These are phyloP conservation scores for Cassiopea xamachana DNA, from an alignment of 30 jellyfish, hydroid and myxozoan genomes.

Conservation along the genomic window DNA sequence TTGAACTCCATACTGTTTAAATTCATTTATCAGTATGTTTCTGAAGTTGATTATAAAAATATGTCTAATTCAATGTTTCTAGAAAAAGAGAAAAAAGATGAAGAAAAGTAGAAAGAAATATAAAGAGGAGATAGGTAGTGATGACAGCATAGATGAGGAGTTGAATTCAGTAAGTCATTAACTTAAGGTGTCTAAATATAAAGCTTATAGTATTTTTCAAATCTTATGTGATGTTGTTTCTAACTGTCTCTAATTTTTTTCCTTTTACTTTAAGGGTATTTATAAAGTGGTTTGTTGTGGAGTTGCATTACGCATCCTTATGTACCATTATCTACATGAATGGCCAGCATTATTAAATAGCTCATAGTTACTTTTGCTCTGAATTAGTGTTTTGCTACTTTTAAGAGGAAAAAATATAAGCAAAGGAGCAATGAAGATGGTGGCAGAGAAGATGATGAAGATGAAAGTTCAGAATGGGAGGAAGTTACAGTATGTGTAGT, in stretches of 20 bases:
- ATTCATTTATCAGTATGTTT: too few species aligned
- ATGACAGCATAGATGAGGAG: constrained; percentile 19
- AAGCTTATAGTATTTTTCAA: neutral
- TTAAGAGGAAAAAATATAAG: neutral
- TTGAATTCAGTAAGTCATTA: neutral
- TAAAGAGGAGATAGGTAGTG: neutral
- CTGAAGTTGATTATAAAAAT: neutral
- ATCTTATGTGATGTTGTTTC: neutral
- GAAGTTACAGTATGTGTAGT: constrained; percentile 22
- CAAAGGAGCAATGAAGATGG: neutral
- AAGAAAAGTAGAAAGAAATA: constrained; percentile 14
- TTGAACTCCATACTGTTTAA: neutral
- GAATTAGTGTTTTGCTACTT: neutral
- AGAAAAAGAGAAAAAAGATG: constrained; percentile 24
- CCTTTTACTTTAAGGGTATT: too few species aligned
- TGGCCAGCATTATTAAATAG: too few species aligned
- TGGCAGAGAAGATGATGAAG: constrained; percentile 1
- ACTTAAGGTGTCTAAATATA: neutral
- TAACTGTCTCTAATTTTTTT: too few species aligned
- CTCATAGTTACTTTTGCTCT: too few species aligned
- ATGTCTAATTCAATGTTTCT: neutral
- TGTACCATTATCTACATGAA: too few species aligned
- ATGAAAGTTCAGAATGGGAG: constrained; percentile 58
- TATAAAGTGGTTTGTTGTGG: too few species aligned
- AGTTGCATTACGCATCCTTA: too few species aligned